A percentile compares a stretch with the other conserved stretches of the same genome.
These are phyloP conservation scores for Pseudococcus jackbeardsleyi DNA, from an alignment of 2,888 invertebrate genomes.

Conservation along the genomic window DNA sequence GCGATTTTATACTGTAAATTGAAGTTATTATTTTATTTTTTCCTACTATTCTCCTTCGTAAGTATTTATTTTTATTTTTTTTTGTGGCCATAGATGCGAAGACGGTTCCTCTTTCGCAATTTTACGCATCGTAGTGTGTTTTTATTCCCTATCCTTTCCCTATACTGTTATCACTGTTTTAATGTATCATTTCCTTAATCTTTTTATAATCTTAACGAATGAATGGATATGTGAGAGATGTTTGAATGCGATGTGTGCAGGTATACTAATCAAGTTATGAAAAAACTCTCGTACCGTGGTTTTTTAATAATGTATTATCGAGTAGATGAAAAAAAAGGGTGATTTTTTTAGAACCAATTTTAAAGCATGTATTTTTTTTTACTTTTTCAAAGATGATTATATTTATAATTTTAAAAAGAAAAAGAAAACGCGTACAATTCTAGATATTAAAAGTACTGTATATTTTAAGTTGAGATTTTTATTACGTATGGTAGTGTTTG, in stretches of 20 bases:
- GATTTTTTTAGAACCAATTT: background rate
- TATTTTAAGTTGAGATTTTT: slow-evolving; percentile 4
- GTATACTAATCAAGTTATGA: background rate
- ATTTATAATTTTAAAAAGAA: background rate
- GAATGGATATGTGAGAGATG: background rate
- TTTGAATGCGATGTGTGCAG: background rate
- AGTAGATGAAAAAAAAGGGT: background rate
- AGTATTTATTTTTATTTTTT: background rate
- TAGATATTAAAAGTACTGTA: background rate
- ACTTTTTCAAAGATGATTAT: background rate
- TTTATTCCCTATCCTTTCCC: background rate
- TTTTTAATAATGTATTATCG: background rate
- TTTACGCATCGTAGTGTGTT: background rate
- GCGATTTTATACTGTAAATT: background rate
- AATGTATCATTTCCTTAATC: background rate
- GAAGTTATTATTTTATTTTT: background rate
- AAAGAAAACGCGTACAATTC: background rate
- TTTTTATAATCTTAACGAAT: background rate
- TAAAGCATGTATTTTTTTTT: slow-evolving; percentile 37
- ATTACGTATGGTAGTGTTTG: background rate
- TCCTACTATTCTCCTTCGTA: background rate
- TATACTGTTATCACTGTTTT: background rate
- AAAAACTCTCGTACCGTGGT: background rate
- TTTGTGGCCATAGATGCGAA: background rate
- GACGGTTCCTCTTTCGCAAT: background rate